These are phyloP conservation scores for Dryoscopus gambensis DNA, from an alignment of 2,113 vertebrate genomes.

Conservation along the genomic window DNA sequence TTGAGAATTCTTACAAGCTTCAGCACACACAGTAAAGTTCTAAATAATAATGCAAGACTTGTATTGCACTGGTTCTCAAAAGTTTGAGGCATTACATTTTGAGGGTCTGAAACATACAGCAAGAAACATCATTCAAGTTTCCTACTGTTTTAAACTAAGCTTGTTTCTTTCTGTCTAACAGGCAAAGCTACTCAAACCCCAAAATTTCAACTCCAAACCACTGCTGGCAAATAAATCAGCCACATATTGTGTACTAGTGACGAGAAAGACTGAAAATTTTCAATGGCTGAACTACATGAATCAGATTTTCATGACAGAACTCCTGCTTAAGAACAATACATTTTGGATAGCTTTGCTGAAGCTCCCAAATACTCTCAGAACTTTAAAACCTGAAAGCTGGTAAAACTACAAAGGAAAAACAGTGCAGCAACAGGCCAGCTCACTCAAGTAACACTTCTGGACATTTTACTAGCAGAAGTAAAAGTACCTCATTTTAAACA, in stretches of 20 bases:
- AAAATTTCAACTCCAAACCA: background rate
- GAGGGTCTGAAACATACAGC: background rate
- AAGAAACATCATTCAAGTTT: background rate
- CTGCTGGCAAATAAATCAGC: background rate
- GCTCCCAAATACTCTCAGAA: background rate
- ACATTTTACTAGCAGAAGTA: background rate
- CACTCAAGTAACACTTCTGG: background rate
- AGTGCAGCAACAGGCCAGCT: background rate
- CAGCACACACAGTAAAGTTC: background rate
- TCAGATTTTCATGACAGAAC: background rate
- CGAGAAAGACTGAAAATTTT: background rate
- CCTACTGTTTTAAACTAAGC: background rate
- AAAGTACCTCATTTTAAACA: background rate
- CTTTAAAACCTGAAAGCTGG: background rate
- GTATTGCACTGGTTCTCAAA: background rate
- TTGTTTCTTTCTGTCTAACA: background rate
- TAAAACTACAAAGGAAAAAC: background rate
- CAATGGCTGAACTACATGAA: background rate
- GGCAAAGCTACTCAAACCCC: background rate
- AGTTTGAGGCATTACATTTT: background rate
- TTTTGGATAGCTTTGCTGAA: background rate
- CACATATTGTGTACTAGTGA: background rate
- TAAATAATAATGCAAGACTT: background rate
- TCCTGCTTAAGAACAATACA: background rate
- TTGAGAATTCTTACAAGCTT: background rate